These are phyloP conservation scores for Ruditapes philippinarum DNA, from an alignment of 1,140 invertebrate species.

Conservation along the genomic window DNA sequence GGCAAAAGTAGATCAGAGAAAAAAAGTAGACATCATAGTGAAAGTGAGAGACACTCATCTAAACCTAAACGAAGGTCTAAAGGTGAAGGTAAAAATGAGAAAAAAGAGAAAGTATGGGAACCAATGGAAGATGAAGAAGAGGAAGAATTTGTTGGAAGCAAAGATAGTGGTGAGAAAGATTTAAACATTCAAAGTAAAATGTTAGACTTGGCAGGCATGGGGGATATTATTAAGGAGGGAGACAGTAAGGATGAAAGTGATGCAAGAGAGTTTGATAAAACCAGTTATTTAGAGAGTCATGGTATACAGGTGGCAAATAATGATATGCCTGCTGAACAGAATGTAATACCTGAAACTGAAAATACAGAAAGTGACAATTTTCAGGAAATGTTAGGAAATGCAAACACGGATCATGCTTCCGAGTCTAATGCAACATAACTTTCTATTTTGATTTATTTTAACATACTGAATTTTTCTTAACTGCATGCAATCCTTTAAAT, in stretches of 20 bases:
- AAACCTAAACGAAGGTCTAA: constrained; percentile 39
- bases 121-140: constrained; percentile 69
- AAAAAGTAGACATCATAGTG: constrained; percentile 42
- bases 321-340: neutral
- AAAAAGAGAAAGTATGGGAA: constrained; percentile 59
- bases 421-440: neutral
- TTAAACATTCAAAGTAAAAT: constrained; percentile 59
- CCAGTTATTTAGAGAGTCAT: neutral
- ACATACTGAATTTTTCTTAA: no score
- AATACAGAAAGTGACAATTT: neutral
- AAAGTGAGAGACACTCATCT: constrained; percentile 12
- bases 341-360: neutral
- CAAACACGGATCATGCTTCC: neutral
- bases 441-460: no score
- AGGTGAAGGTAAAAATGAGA: constrained; percentile 60
- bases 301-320: neutral
- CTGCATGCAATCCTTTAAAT: no score
- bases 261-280: neutral
- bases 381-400: neutral
- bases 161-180: neutral
- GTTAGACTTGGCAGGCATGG: constrained; percentile 59
- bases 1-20: constrained; percentile 27
- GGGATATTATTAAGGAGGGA: neutral
- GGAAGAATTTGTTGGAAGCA: constrained; percentile 60
- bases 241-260: neutral